These are phyloP conservation scores for Danionella dracula DNA, from an alignment of 2,797 vertebrate species.

Conservation along the genomic window DNA sequence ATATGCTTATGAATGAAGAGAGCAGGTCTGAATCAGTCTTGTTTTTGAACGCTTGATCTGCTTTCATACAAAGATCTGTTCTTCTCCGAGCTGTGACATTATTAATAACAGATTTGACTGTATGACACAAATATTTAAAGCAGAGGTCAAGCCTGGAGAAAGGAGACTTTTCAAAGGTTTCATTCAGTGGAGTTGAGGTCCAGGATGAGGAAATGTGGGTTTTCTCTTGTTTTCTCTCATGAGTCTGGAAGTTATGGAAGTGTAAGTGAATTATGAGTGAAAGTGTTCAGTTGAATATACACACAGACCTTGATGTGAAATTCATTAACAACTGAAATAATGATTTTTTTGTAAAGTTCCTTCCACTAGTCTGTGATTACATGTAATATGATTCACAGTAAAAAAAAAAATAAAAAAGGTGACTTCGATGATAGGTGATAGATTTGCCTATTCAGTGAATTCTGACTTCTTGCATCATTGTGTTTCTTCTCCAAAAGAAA, in stretches of 20 bases:
- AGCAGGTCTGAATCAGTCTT: slow-evolving; percentile 32
- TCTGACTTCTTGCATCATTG: too few relatives aligned
- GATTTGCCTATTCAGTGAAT: too few relatives aligned
- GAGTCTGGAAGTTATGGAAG: slow-evolving; percentile 18
- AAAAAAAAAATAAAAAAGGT: too few relatives aligned
- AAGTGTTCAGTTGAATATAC: too few relatives aligned
- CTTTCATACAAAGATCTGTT: slow-evolving; percentile 37
- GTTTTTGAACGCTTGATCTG: slow-evolving; percentile 31
- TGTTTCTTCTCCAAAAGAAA: too few relatives aligned
- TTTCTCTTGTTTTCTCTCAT: slow-evolving; percentile 18
- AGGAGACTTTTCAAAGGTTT: slow-evolving; percentile 38
- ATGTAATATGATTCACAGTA: too few relatives aligned
- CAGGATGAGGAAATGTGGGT: slow-evolving; percentile 30
- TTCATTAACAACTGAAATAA: background rate
- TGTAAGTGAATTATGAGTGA: background rate
- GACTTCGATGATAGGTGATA: too few relatives aligned
- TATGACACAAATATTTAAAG: slow-evolving; percentile 32
- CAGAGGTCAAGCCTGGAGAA: slow-evolving; percentile 44
- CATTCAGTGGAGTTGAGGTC: slow-evolving; percentile 37
- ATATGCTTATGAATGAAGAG: slow-evolving; percentile 36
- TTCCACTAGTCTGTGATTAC: too few relatives aligned
- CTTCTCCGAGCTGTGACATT: slow-evolving; percentile 34
- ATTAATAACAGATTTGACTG: slow-evolving; percentile 48
- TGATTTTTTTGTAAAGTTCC: too few relatives aligned
- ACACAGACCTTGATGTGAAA: too few relatives aligned